phyloP scores from a whole-genome alignment of 2,113 vertebrate species.

The Ochotona curzoniae region DNA sequence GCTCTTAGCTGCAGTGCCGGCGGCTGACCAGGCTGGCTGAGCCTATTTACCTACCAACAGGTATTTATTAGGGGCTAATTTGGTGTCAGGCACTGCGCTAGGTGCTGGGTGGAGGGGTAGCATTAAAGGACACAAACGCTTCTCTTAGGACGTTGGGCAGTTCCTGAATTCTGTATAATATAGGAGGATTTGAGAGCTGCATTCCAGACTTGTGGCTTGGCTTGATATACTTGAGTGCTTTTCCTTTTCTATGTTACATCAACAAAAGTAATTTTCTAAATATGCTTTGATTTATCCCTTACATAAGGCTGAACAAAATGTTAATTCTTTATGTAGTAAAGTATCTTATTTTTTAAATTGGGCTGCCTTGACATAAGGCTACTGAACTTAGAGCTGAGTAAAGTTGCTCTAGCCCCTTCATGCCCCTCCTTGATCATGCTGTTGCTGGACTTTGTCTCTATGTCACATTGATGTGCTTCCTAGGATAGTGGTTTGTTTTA shows the following conservation, averaged over 20 bases:
- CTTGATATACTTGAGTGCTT: not conserved
- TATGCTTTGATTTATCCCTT: not conserved
- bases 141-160: not conserved
- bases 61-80: not conserved
- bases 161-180: not conserved
- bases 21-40: not conserved
- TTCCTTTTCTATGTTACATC: slow-evolving; percentile 23
- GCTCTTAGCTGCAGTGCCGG: not conserved
- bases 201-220: not conserved
- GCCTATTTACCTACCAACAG: not conserved
- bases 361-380: not conserved
- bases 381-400: not conserved
- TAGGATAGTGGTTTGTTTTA: not conserved
- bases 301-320: not conserved
- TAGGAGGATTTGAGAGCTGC: not conserved
- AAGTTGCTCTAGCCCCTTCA: not conserved
- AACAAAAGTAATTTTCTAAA: not conserved
- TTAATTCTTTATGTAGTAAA: not conserved
- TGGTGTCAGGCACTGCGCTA: not conserved
- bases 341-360: not conserved
- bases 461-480: not conserved
- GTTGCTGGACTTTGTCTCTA: not conserved
- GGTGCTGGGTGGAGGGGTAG: not conserved
- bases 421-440: too few species aligned
- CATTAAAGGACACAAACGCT: not conserved